Evolutionary conservation across 64 coral and sea anemone species (phyloP).

Genomic region (Stichodactyla helianthus): DNA sequence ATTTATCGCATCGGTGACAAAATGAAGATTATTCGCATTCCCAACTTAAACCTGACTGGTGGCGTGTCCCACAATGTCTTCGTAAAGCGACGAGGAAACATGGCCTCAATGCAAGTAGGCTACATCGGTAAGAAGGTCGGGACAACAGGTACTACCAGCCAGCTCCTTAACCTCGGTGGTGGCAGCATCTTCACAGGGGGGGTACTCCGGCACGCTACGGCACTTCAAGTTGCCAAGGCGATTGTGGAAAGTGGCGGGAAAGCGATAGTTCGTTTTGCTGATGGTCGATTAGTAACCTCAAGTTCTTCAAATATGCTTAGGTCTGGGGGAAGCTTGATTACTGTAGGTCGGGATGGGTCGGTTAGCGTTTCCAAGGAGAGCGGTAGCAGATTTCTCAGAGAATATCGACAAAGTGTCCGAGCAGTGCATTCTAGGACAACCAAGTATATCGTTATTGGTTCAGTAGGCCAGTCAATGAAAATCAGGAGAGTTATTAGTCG

Average conservation of each 20-base stretch:
- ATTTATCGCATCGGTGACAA: slow-evolving; percentile 58
- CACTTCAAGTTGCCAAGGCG: slow-evolving; percentile 37
- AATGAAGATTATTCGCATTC: slow-evolving; percentile 64
- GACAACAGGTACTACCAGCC: slow-evolving; percentile 51
- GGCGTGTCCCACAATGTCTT: slow-evolving; percentile 54
- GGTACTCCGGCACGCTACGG: slow-evolving; percentile 7
- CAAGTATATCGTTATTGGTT: not conserved
- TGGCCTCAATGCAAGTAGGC: slow-evolving; percentile 61
- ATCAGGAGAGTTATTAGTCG: not conserved
- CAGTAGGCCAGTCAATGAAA: slow-evolving; percentile 16
- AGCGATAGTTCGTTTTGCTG: slow-evolving; percentile 42
- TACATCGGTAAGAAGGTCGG: slow-evolving; percentile 54
- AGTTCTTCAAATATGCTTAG: slow-evolving; percentile 6
- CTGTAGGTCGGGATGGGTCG: slow-evolving; percentile 16
- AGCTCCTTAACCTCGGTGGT: slow-evolving; percentile 64
- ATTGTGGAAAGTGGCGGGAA: slow-evolving; percentile 54
- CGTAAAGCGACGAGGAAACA: slow-evolving; percentile 59
- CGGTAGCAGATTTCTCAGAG: not conserved
- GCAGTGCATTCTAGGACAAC: not conserved
- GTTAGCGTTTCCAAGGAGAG: slow-evolving; percentile 5
- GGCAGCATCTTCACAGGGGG: slow-evolving; percentile 65
- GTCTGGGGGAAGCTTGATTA: slow-evolving; percentile 49
- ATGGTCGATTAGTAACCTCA: slow-evolving; percentile 36
- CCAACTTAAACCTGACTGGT: slow-evolving; percentile 43
- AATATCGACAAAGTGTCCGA: slow-evolving; percentile 30